Evolutionary conservation across 2,888 invertebrate genomes (phyloP).

Genomic region (Frankliniella intonsa): DNA sequence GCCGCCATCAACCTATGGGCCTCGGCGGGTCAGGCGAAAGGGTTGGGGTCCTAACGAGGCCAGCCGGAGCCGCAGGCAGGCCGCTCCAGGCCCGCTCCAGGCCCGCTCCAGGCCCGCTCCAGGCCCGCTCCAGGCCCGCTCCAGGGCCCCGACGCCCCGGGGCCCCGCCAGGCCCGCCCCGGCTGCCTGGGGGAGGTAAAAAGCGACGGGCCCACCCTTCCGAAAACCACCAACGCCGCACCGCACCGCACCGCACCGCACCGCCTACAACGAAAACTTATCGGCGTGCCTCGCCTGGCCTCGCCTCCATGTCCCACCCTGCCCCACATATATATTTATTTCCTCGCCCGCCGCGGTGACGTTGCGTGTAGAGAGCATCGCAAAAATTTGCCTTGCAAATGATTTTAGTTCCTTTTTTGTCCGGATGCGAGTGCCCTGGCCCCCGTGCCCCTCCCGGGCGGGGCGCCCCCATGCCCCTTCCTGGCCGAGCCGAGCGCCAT

Average conservation of each 20-base stretch:
- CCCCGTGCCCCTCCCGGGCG: background rate
- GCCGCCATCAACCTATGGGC: background rate
- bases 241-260: background rate
- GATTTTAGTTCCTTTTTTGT: background rate
- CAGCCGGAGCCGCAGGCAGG: too few relatives aligned
- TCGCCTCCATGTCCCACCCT: background rate
- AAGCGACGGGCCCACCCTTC: background rate
- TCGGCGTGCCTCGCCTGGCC: background rate
- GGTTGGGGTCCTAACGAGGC: too few relatives aligned
- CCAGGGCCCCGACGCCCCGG: too few relatives aligned
- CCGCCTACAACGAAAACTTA: background rate
- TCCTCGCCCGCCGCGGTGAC: background rate
- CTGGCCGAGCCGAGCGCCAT: too few relatives aligned
- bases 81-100: too few relatives aligned
- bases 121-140: too few relatives aligned
- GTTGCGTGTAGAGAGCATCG: background rate
- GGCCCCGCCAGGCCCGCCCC: too few relatives aligned
- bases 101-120: too few relatives aligned
- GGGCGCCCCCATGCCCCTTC: background rate
- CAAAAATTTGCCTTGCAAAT: slow-evolving; percentile 19
- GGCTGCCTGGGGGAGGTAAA: too few relatives aligned
- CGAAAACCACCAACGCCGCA: background rate
- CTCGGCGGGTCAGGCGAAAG: too few relatives aligned
- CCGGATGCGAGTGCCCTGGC: background rate
- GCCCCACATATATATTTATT: background rate